phyloP scores from a whole-genome alignment of 2,797 vertebrate genomes.

The Acipenser oxyrinchus region DNA sequence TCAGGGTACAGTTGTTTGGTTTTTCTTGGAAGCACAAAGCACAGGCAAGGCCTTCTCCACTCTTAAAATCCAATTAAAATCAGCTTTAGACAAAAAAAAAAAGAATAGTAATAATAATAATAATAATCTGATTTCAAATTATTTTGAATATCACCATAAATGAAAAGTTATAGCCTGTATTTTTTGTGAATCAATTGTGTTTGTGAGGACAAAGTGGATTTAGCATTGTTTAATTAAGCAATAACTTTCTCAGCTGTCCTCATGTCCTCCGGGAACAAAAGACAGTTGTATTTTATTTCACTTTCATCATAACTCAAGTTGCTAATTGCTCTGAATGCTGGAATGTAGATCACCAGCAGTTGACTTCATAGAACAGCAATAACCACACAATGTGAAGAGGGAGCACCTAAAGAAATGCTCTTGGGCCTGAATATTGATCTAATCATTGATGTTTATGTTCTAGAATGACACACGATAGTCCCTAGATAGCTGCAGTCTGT shows the following conservation, averaged over 20 bases:
- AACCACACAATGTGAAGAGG: conserved; percentile 7
- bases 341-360: conserved; percentile 11
- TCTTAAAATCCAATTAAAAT: too few species aligned
- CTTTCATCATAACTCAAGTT: conserved; percentile 9
- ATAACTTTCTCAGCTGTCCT: conserved; percentile 5
- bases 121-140: not conserved
- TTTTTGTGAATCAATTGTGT: conserved; percentile 17
- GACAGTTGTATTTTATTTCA: conserved; percentile 27
- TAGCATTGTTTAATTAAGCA: conserved; percentile 11
- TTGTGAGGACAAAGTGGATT: conserved; percentile 4
- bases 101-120: too few species aligned
- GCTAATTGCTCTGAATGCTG: conserved; percentile 20
- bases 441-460: not conserved
- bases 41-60: too few species aligned
- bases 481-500: not conserved
- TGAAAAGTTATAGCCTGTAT: conserved; percentile 2
- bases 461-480: not conserved
- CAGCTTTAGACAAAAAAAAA: too few species aligned
- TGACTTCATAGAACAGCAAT: not conserved
- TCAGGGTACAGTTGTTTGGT: too few species aligned
- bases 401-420: not conserved
- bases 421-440: not conserved
- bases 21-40: too few species aligned
- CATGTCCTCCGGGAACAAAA: conserved; percentile 24
- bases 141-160: conserved; percentile 1